phyloP scores from a whole-genome alignment of 2,113 vertebrate species.

The Channa maculata region DNA sequence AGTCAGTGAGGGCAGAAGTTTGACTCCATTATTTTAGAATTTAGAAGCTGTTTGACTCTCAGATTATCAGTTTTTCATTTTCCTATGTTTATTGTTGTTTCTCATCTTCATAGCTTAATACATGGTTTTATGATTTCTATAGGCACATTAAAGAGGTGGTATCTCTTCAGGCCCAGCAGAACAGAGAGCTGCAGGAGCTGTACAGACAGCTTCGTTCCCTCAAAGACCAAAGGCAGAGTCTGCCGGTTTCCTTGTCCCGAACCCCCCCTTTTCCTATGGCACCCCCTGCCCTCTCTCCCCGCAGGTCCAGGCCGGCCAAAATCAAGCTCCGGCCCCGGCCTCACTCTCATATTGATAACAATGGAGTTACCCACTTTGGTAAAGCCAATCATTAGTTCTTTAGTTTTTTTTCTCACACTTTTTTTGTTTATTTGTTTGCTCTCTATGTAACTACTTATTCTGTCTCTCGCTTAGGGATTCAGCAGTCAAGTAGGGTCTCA shows the following conservation, averaged over 20 bases:
- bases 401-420: neutral
- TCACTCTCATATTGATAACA: slow-evolving; percentile 88
- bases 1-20: slow-evolving; percentile 48
- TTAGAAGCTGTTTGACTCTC: neutral
- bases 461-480: slow-evolving; percentile 69
- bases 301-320: slow-evolving; percentile 86
- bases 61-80: neutral
- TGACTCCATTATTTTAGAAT: neutral
- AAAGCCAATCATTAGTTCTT: slow-evolving; percentile 29
- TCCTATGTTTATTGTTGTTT: neutral
- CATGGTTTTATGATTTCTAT: neutral
- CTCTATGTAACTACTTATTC: neutral
- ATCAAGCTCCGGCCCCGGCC: slow-evolving; percentile 86
- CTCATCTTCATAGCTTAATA: too few species aligned
- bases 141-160: slow-evolving; percentile 94
- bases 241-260: slow-evolving; percentile 72
- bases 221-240: slow-evolving; percentile 84
- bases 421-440: neutral
- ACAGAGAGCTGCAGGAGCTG: slow-evolving; percentile 89
- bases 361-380: slow-evolving; percentile 83
- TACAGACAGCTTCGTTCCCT: slow-evolving; percentile 87
- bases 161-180: slow-evolving; percentile 90
- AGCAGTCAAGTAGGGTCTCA: slow-evolving; percentile 77
- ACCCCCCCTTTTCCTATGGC: slow-evolving; percentile 75
- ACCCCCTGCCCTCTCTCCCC: slow-evolving; percentile 83